Evolutionary conservation across 2,113 vertebrate genomes (phyloP).

Genomic region (Corvus moneduloides): DNA sequence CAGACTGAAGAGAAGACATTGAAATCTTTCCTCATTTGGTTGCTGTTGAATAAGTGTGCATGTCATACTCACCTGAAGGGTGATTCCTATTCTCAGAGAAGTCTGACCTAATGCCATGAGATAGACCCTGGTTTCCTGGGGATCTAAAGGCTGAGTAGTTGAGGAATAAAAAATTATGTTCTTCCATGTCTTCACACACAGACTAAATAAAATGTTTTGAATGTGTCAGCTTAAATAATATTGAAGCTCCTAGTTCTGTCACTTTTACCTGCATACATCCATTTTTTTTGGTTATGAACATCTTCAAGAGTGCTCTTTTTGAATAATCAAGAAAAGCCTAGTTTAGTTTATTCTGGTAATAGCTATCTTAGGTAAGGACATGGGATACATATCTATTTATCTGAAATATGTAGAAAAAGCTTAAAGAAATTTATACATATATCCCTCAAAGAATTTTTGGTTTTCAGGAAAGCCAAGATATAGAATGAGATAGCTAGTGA

Average conservation of each 20-base stretch:
- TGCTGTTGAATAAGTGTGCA: neutral
- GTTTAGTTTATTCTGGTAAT: neutral
- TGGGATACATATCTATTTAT: neutral
- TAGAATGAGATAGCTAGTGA: neutral
- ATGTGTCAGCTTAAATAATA: constrained; percentile 7
- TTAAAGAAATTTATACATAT: neutral
- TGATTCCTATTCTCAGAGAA: neutral
- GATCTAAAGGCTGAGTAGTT: neutral
- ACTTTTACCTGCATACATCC: neutral
- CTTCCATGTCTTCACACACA: neutral
- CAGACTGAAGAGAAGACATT: neutral
- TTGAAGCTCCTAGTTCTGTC: neutral
- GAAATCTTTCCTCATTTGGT: neutral
- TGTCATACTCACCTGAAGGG: neutral
- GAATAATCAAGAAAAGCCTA: neutral
- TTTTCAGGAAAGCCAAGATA: neutral
- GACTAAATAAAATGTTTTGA: neutral
- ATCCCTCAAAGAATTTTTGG: neutral
- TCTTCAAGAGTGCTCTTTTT: neutral
- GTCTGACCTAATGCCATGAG: neutral
- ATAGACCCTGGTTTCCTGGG: neutral
- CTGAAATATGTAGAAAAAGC: neutral
- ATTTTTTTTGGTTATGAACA: neutral
- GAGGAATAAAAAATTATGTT: neutral
- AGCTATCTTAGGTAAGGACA: neutral